phyloP scores from a whole-genome alignment of 2,888 invertebrate species.

The Andrena hattorfiana region DNA sequence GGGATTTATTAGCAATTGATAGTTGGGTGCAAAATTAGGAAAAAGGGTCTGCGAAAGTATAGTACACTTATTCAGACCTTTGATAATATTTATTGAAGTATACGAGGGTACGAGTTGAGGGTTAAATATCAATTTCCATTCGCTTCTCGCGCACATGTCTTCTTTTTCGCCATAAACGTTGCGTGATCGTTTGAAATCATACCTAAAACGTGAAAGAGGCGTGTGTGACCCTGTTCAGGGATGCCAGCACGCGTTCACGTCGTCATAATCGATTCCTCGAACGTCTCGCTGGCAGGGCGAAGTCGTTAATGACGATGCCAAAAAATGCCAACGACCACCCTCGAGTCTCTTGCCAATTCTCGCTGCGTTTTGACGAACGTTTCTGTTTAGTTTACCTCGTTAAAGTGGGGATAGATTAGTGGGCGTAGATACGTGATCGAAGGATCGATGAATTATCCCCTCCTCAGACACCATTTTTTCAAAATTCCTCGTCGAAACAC shows the following conservation, averaged over 20 bases:
- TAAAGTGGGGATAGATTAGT: background rate
- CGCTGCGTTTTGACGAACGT: constrained; percentile 15
- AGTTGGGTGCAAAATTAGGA: too few species aligned
- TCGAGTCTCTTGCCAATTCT: constrained; percentile 42
- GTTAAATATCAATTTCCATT: constrained; percentile 40
- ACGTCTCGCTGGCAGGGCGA: constrained; percentile 67
- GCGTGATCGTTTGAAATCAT: constrained; percentile 66
- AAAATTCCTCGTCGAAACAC: too few species aligned
- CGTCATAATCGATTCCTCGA: constrained; percentile 79
- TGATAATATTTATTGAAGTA: background rate
- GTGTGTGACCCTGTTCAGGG: constrained; percentile 67
- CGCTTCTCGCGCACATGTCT: constrained; percentile 43
- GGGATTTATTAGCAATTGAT: too few species aligned
- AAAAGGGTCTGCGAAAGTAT: too few species aligned
- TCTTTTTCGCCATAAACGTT: constrained; percentile 60
- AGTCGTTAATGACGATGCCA: constrained; percentile 73
- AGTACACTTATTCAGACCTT: background rate
- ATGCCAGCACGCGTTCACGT: constrained; percentile 75
- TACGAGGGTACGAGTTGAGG: background rate
- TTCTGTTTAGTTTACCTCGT: background rate
- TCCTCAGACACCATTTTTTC: background rate
- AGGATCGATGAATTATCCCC: background rate
- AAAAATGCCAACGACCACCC: constrained; percentile 62
- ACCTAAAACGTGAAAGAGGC: constrained; percentile 74
- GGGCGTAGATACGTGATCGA: background rate